phyloP scores from a whole-genome alignment of 1,140 invertebrate genomes.

The Onthophagus taurus region DNA sequence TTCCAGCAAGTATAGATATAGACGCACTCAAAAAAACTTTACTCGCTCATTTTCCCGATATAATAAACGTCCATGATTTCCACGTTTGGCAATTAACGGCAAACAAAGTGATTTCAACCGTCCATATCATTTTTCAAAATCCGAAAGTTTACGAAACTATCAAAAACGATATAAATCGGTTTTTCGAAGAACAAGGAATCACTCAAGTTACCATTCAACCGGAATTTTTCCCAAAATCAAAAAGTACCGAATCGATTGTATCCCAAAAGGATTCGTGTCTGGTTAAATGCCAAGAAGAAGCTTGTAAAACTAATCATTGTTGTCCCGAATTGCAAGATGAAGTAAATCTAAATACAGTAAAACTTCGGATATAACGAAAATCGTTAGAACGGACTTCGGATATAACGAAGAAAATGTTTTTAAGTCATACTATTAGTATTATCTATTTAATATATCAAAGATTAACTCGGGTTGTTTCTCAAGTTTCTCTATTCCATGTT shows the following conservation, averaged over 20 bases:
- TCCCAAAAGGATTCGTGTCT: slow-evolving; percentile 26
- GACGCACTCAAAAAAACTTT: slow-evolving; percentile 53
- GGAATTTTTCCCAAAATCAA: slow-evolving; percentile 50
- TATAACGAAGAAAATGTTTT: too few relatives aligned
- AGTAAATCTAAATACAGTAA: too few relatives aligned
- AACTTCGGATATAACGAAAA: too few relatives aligned
- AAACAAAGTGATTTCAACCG: slow-evolving; percentile 59
- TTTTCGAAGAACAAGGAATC: slow-evolving; percentile 65
- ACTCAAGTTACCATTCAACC: slow-evolving; percentile 69
- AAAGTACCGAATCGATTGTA: slow-evolving; percentile 24
- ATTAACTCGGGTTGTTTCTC: too few relatives aligned
- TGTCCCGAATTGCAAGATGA: slow-evolving; percentile 23
- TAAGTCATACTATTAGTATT: too few relatives aligned
- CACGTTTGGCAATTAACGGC: slow-evolving; percentile 72
- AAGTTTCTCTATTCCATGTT: too few relatives aligned
- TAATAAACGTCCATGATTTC: slow-evolving; percentile 70
- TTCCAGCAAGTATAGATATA: slow-evolving; percentile 69
- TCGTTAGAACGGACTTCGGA: too few relatives aligned
- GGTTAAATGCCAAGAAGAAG: slow-evolving; percentile 31
- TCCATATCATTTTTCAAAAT: slow-evolving; percentile 63
- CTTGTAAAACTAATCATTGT: slow-evolving; percentile 30
- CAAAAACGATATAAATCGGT: slow-evolving; percentile 52
- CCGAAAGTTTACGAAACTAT: slow-evolving; percentile 52
- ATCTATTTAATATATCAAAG: too few relatives aligned
- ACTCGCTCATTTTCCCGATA: slow-evolving; percentile 61